These are phyloP conservation scores for Charaxes varanes DNA, from an alignment of 1,140 invertebrate genomes.

Conservation along the genomic window DNA sequence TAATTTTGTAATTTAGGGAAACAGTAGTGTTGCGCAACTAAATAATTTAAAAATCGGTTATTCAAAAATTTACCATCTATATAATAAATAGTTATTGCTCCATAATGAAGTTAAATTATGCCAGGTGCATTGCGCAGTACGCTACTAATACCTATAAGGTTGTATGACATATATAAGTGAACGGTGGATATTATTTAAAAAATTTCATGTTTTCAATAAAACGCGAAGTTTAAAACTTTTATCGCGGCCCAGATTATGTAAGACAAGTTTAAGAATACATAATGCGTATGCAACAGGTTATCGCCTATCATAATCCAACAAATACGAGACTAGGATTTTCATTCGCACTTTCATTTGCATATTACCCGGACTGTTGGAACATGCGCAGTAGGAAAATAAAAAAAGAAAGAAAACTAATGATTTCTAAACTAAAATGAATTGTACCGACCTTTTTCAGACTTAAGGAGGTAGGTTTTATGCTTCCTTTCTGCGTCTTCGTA, in stretches of 20 bases:
- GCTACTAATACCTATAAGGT: slow-evolving; percentile 7
- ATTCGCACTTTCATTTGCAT: slow-evolving; percentile 59
- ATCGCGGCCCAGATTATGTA: slow-evolving; percentile 11
- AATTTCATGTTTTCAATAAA: slow-evolving; percentile 5
- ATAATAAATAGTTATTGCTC: too few relatives aligned
- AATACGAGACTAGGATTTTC: slow-evolving; percentile 63
- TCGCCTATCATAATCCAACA: slow-evolving; percentile 59
- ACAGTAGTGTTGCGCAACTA: too few relatives aligned
- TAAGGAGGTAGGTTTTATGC: slow-evolving; percentile 78
- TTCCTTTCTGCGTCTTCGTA: slow-evolving; percentile 80
- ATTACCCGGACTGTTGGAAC: slow-evolving; percentile 39
- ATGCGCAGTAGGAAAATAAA: slow-evolving; percentile 45
- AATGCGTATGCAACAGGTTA: slow-evolving; percentile 67
- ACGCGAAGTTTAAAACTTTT: slow-evolving; percentile 4
- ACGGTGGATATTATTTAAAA: background rate
- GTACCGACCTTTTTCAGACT: slow-evolving; percentile 80
- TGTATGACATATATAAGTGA: slow-evolving; percentile 5
- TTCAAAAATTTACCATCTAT: too few relatives aligned
- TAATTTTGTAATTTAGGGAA: too few relatives aligned
- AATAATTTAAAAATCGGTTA: too few relatives aligned
- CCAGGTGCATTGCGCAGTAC: slow-evolving; percentile 20
- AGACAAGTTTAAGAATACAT: slow-evolving; percentile 49
- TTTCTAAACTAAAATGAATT: slow-evolving; percentile 29
- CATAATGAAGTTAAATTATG: slow-evolving; percentile 12
- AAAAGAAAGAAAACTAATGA: slow-evolving; percentile 40